Evolutionary conservation across 2,797 vertebrate genomes (phyloP), one percentile per base, ranked within the genome.

Genomic region (Crocodylus rhombifer): DNA sequence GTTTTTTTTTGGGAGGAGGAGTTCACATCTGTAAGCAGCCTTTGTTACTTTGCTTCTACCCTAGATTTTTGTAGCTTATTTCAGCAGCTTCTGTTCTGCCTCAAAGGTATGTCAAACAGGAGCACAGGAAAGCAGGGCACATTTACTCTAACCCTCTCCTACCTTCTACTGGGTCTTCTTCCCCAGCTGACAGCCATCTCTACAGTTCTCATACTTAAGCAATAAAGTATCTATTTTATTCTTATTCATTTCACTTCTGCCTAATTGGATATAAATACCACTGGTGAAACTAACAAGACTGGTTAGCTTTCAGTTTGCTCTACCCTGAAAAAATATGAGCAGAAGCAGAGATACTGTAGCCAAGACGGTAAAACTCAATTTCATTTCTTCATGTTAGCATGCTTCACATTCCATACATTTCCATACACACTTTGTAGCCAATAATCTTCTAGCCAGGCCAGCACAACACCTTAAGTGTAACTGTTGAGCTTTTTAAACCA

Each of bases 231-330:
- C 71, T 33, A 26, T 89, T 9, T 64, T 78, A 82, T 61, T 95
- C 79, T 57, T 21, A 65, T 14, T 57, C 63, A 56, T 67, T 80
- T 80, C 26, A 13, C 26, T 56, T n/a, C 80, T 88, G 82, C 82
- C 3, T 26, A 73, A 26, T 51, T 51, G 69, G 6, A 42, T 51
- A 30, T 78, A 79, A 92, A 87, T 13, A 60, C 18, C 60, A 94
- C 83, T 61, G 94, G 62, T 91, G 87, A 7, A 93, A 93, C 56
- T 69, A 65, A 64, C 77, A 86, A 60, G 57, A 95, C 55, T 55
- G 63, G 56, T 0, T 4, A 89, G 64, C 81, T 84, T n/a, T 77
- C 85, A 69, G 65, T 33, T 83, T 89, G 42, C 62, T 74, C 17
- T 65, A 92, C 51, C 67, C 71, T 81, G 21, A 63, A 91, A 36